Evolutionary conservation across 1,140 invertebrate species (phyloP), one percentile per base, ranked within the genome.

Genomic region (Vollenhovia emeryi): DNA sequence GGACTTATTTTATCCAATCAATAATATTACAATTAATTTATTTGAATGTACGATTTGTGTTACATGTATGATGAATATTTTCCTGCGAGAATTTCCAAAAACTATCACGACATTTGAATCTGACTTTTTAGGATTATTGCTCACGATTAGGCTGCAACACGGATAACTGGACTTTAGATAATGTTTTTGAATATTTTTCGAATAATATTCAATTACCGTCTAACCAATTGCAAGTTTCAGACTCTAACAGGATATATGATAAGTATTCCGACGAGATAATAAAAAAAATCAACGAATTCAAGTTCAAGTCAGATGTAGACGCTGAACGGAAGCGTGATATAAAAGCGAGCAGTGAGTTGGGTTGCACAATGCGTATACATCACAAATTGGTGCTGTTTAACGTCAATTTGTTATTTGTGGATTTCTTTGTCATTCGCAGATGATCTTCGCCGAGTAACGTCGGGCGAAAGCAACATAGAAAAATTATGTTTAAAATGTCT

Each of bases 401-500:
- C 36, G n/a, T n/a, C n/a, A n/a, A n/a, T 7, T 21, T 59, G 4
- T 57, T 18, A 62, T 52, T 66, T 21, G 13, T 36, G 8, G 24
- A 43, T 52, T 84, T 84, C 33, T 59, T 21, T 48, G 13, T 60
- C 21, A 15, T 66, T 85, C 7, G 59, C 15, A 92, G 91, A 85
- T n/a, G 87, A 83, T 86, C 59, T 91, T 30, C 71, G 66, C 3
- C 87, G 80, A 2, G 69, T 86, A 50, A 57, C n/a, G 3, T 68
- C 50, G 11, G 84, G 87, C 15, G 40, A 87, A 30, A 5, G 30
- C 1, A 1, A 66, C 0, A 18, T 91, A 13, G 45, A 91, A 33
- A 79, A 86, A 7, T 83, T 94, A 33, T 94, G 94, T 84, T 68
- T 94, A 0, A 91, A 90, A 50, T 94, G 94, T 84, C 76, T 94